Base-by-base conservation (phyloP, 2,888 invertebrate species). In the Acleris sparsana region DNA sequence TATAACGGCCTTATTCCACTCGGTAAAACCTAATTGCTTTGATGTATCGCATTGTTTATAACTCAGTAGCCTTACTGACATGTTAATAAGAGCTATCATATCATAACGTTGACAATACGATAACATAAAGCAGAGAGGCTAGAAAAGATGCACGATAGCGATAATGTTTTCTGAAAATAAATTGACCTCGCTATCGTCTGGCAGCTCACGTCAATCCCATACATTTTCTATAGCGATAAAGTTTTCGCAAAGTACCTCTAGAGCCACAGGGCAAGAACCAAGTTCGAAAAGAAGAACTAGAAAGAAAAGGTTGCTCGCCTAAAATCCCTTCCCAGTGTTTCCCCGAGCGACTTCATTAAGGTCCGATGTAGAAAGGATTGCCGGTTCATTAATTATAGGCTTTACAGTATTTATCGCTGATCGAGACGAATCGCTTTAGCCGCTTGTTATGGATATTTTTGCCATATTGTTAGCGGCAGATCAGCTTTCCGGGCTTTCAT, bases 351-450 rank as follows among this genome's bases (percentile, higher is more conserved):
- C 84, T 89, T 87, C 86, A 88, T 88, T 87, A 86, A 80, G 76
- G 80, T 78, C 73, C 78, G 72, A 82, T 79, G 78, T 78, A 80
- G 79, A 87, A 89, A 88, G 88, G 88, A 88, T 88, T 88, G 86
- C 77, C 75, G 76, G 79, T 85, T 85, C 89, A 90, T 89, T 90
- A 89, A 90, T 90, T 88, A 89, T 81, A 84, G 79, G 80, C 74
- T 84, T 80, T 79, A 77, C 77, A 82, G 84, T 86, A 84, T 85
- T 86, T 87, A 87, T 83, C 76, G 79, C 72, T 69, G 77, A 77
- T 75, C 73, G 76, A 73, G 80, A 80, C 75, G 73, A 77, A 80
- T 81, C 80, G 81, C 73, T 78, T 69, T 62, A 63, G 62, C 67
- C 64, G 43, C 48, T 48, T 80, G 78, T 78, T 79, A 78, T 76